Evolutionary conservation across 2,888 invertebrate species (phyloP).

Genomic region (Orchestes rusci): DNA sequence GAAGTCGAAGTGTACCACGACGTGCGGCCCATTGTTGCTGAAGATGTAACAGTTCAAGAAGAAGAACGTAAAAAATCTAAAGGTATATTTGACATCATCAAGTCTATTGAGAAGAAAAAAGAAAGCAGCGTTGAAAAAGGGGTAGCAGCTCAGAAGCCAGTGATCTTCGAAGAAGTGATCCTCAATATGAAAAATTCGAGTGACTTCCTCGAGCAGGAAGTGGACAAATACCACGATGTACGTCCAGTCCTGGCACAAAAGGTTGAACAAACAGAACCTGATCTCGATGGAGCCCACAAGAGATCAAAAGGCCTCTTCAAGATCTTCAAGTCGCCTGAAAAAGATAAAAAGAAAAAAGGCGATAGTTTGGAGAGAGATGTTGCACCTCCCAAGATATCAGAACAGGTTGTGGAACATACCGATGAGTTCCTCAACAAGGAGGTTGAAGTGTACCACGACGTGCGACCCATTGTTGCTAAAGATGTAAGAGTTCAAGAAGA

Average conservation of each 20-base stretch:
- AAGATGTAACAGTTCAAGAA: not conserved
- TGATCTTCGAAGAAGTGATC: constrained; percentile 5
- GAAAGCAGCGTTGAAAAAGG: constrained; percentile 8
- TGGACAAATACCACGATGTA: constrained; percentile 21
- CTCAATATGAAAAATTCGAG: constrained; percentile 4
- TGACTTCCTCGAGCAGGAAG: constrained; percentile 20
- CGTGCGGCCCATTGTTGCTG: constrained; percentile 20
- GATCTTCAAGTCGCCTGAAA: constrained; percentile 15
- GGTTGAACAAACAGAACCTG: not conserved
- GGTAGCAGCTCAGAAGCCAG: not conserved
- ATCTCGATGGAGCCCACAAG: constrained; percentile 1
- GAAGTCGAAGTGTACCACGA: constrained; percentile 26
- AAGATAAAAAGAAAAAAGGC: constrained; percentile 13
- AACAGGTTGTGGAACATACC: constrained; percentile 9
- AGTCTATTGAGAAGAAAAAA: constrained; percentile 15
- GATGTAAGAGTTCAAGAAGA: constrained; percentile 14
- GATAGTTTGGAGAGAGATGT: constrained; percentile 12
- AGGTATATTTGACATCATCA: constrained; percentile 19
- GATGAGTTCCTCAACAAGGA: constrained; percentile 20
- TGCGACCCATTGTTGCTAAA: constrained; percentile 10
- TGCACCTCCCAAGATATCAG: constrained; percentile 2
- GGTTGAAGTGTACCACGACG: constrained; percentile 21
- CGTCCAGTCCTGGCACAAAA: too few relatives aligned
- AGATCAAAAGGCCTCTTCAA: constrained; percentile 17
- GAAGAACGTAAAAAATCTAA: constrained; percentile 21